phyloP scores from a whole-genome alignment of 2,113 vertebrate genomes.

The Petroica traversi region DNA sequence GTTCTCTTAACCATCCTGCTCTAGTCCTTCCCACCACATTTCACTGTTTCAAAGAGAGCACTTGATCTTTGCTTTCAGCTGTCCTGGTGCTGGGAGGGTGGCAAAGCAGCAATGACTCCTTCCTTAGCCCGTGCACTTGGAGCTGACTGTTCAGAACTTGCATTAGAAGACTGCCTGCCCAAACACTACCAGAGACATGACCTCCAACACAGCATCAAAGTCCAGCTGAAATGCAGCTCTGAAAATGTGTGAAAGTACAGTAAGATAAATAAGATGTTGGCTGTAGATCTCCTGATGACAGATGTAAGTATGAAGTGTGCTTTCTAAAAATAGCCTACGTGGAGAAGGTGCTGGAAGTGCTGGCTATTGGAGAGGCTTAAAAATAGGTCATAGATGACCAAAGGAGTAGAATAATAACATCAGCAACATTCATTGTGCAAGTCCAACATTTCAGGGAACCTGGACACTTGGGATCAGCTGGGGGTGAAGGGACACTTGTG shows the following conservation, averaged over 20 bases:
- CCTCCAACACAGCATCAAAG: slow-evolving; percentile 25
- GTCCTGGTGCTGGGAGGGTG: neutral
- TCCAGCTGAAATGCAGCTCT: neutral
- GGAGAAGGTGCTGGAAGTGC: slow-evolving; percentile 35
- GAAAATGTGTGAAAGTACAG: slow-evolving; percentile 34
- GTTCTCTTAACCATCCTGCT: neutral
- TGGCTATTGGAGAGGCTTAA: neutral
- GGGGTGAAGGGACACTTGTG: neutral
- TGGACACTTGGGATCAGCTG: neutral
- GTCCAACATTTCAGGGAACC: neutral
- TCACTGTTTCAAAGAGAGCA: neutral
- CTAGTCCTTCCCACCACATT: neutral
- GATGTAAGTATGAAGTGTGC: slow-evolving; percentile 31
- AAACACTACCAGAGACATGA: neutral
- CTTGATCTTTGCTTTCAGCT: neutral
- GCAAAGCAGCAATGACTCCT: neutral
- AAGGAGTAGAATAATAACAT: neutral
- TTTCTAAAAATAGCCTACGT: slow-evolving; percentile 54
- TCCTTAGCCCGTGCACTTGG: neutral
- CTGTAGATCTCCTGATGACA: slow-evolving; percentile 13
- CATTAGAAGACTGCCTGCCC: neutral
- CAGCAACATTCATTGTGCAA: neutral
- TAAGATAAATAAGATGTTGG: slow-evolving; percentile 47
- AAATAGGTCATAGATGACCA: neutral
- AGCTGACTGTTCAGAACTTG: neutral